These are phyloP conservation scores for Petrosia ficiformis DNA, from an alignment of 37 sponge, comb jelly and placozoan species.

Conservation along the genomic window DNA sequence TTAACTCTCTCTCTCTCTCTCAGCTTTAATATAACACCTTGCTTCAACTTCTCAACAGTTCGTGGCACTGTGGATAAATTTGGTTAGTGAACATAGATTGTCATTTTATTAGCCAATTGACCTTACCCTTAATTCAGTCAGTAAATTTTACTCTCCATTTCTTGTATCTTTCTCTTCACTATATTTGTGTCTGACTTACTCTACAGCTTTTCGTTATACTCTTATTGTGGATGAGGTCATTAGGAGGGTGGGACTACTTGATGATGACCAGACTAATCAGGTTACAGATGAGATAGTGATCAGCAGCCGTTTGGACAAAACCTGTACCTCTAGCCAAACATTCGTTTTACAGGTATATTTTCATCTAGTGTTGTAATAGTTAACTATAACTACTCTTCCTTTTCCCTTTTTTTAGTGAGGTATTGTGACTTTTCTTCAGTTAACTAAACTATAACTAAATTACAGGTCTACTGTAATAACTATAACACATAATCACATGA, in stretches of 20 bases:
- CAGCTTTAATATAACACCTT: conserved; percentile 42
- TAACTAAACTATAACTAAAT: too few species aligned
- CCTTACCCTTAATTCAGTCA: background rate
- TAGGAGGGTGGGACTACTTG: conserved; percentile 5
- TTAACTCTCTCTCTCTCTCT: too few species aligned
- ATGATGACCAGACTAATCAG: background rate
- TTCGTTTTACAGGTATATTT: conserved; percentile 31
- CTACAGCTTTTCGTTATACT: conserved; percentile 11
- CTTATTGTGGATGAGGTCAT: conserved; percentile 8
- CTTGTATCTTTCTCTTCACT: too few species aligned
- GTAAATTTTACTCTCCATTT: conserved; percentile 2
- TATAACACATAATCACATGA: too few species aligned
- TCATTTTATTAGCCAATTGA: background rate
- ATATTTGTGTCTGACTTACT: background rate
- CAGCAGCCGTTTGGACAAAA: background rate
- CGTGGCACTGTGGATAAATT: conserved; percentile 29
- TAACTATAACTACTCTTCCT: background rate
- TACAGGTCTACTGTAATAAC: too few species aligned
- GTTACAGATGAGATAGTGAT: background rate
- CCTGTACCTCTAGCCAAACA: conserved; percentile 16
- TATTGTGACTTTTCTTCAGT: background rate
- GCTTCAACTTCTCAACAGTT: conserved; percentile 23
- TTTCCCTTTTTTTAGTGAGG: background rate
- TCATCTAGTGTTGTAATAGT: background rate
- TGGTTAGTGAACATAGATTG: conserved; percentile 20